Evolutionary conservation across 1,140 invertebrate genomes (phyloP).

Genomic region (Leguminivora glycinivorella): DNA sequence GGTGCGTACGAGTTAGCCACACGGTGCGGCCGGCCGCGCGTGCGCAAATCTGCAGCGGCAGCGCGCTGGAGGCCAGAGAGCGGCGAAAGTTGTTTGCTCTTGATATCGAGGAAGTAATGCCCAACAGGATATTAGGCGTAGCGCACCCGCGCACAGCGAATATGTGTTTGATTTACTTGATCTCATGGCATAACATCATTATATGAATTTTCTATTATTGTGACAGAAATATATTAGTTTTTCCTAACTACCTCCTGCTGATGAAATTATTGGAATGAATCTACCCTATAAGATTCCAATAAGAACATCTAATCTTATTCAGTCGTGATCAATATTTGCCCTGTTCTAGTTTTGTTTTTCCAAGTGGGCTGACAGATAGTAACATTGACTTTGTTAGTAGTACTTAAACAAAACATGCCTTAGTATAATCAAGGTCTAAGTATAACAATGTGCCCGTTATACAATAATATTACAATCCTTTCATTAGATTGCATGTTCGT

Average conservation of each 20-base stretch:
- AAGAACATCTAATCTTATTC: background rate
- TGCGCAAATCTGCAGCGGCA: conserved; percentile 32
- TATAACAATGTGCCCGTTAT: no score
- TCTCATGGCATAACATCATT: background rate
- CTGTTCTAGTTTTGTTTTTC: background rate
- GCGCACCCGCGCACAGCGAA: conserved; percentile 27
- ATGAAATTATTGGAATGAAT: background rate
- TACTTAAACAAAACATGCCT: background rate
- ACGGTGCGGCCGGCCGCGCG: conserved; percentile 30
- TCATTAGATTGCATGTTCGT: no score
- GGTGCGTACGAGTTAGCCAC: conserved; percentile 11
- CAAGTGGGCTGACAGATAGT: background rate
- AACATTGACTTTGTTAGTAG: background rate
- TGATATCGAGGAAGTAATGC: conserved; percentile 61
- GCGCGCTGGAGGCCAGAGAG: conserved; percentile 18
- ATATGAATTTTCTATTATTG: background rate
- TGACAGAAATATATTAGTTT: background rate
- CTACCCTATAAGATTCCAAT: background rate
- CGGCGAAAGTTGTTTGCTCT: conserved; percentile 73
- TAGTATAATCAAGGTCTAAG: background rate
- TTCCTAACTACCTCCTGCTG: background rate
- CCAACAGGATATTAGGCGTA: conserved; percentile 43
- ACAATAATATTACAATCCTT: no score
- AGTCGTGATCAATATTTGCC: background rate
- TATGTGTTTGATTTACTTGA: background rate